Conservation (phyloP, 2,113 vertebrate species). For the Mobula birostris region DNA sequence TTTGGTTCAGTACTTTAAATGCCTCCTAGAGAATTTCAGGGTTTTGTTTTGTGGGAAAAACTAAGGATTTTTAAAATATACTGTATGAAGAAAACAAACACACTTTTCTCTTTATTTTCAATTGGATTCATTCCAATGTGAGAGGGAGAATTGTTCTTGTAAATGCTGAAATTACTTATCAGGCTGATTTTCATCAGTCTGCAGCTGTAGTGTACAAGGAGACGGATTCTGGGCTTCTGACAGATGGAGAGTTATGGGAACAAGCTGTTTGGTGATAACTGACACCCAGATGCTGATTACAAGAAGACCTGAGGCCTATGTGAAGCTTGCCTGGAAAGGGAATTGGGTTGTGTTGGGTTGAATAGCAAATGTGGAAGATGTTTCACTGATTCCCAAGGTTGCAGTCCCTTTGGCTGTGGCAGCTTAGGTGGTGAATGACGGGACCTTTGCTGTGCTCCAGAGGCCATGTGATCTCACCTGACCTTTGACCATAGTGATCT, state of each 20-base stretch:
- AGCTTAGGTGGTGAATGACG: constrained; percentile 40
- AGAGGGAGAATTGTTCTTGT: constrained; percentile 41
- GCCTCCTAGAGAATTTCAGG: constrained; percentile 1
- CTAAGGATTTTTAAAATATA: neutral
- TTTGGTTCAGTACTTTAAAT: neutral
- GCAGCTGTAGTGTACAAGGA: constrained; percentile 59
- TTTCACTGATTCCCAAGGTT: constrained; percentile 44
- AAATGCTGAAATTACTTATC: constrained; percentile 45
- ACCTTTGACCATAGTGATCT: constrained; percentile 59
- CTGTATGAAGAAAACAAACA: neutral
- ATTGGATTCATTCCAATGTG: neutral
- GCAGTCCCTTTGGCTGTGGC: constrained; percentile 45
- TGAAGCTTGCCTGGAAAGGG: constrained; percentile 36
- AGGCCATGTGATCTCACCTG: constrained; percentile 62
- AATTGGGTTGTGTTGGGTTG: constrained; percentile 43
- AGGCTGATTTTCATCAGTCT: constrained; percentile 60
- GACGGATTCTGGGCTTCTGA: constrained; percentile 50
- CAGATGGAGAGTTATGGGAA: constrained; percentile 66
- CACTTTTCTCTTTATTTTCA: constrained; percentile 1
- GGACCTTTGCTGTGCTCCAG: constrained; percentile 41
- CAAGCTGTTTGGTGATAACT: constrained; percentile 69
- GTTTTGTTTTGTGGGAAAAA: constrained; percentile 28
- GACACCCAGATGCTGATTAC: constrained; percentile 52
- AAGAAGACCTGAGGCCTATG: constrained; percentile 39
- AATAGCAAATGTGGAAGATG: constrained; percentile 47